Base-by-base conservation (phyloP, 2,113 vertebrate species). In the Spheniscus mendiculus region DNA sequence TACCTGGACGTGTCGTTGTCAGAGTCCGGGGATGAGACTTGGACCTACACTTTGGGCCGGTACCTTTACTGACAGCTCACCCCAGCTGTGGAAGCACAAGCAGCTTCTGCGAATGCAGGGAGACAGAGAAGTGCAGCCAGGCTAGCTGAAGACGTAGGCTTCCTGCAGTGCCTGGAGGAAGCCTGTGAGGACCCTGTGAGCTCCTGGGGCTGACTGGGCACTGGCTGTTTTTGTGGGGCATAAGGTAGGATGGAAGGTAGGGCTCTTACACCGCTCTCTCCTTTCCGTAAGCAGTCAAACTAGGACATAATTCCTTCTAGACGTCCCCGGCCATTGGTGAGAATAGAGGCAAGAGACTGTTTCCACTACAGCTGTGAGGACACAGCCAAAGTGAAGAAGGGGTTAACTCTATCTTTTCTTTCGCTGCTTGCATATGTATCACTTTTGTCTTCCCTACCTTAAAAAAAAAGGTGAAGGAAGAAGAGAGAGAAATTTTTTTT, bases 31-130 rank as follows among this genome's bases (percentile, higher is more conserved):
- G 10, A 16, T 34, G 30, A 71, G n/a, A 22, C 82, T 19, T 19
- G 5, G 16, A 72, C 14, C 27, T 15, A 10, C 10, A 2, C 20
- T 72, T 66, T 0, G 3, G 27, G 9, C n/a, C 0, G 2, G 22
- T 38, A 13, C 29, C 50, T 44, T 55, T 32, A 32, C 20, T 44
- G 69, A 26, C 30, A 26, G 27, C 11, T 74, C n/a, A 13, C 30
- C 13, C n/a, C 32, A 30, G 0, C 55, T n/a, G 47, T 2, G 12
- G 61, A 50, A 74, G 55, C 5, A 0, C 27, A 45, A 22, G 49
- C 49, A 55, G 19, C 19, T 44, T 53, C 40, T 66, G 40, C 1
- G 1, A 11, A 7, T 29, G n/a, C 10, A 4, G 12, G 8, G 27
- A 49, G 74, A 15, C 5, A 3, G 59, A 34, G 53, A 50, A 16